Conservation (phyloP, 53 echinoderm and acorn worm genomes). For the Patiria pectinifera region DNA sequence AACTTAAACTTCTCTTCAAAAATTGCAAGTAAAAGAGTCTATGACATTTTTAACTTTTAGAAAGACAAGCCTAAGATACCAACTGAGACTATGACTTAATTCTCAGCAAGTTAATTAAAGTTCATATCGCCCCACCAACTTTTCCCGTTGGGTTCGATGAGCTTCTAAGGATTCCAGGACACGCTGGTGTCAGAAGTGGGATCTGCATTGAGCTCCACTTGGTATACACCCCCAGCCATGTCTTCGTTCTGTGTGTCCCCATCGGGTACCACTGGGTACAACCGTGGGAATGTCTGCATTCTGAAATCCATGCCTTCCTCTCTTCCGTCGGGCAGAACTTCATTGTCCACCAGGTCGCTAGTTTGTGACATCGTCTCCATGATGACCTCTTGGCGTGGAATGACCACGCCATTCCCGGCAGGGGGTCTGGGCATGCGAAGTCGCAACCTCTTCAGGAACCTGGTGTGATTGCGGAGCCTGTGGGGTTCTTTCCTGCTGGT, state of each 20-base stretch:
- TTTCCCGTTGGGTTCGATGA: background rate
- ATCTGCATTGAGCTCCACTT: background rate
- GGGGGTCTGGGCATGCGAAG: constrained; percentile 45
- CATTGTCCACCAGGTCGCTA: constrained; percentile 36
- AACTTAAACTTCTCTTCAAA: too few relatives aligned
- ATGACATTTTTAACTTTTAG: too few relatives aligned
- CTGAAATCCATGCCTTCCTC: background rate
- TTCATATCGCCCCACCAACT: background rate
- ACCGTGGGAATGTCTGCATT: background rate
- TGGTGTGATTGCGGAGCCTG: background rate
- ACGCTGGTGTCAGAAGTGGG: constrained; percentile 23
- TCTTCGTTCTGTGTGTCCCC: background rate
- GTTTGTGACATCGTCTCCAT: constrained; percentile 24
- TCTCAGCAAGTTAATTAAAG: background rate
- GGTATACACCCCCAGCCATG: background rate
- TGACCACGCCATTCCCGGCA: background rate
- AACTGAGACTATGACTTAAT: background rate
- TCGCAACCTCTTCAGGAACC: constrained; percentile 45
- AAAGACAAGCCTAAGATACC: background rate
- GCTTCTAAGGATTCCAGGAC: background rate
- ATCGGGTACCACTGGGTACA: constrained; percentile 43
- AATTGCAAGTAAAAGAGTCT: too few relatives aligned
- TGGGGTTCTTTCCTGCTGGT: background rate
- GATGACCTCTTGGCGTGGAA: background rate
- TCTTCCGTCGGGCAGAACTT: constrained; percentile 11